These are phyloP conservation scores for Seira musarum DNA, from an alignment of 2,888 invertebrate species.

Conservation along the genomic window DNA sequence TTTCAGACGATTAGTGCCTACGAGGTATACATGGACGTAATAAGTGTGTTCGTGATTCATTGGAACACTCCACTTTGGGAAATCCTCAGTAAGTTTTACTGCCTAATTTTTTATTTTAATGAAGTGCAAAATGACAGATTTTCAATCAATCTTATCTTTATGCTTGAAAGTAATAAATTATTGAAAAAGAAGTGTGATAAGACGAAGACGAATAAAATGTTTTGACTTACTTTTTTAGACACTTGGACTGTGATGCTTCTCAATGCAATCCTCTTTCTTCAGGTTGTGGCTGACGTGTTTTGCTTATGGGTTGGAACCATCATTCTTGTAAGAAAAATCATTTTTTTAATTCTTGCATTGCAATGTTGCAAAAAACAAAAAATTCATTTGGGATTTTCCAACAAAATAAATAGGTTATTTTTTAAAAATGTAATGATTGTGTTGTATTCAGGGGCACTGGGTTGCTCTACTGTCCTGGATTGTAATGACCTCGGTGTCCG, in stretches of 20 bases:
- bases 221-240: too few species aligned
- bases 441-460: slow-evolving; percentile 55
- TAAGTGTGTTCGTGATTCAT: slow-evolving; percentile 62
- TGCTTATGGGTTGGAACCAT: slow-evolving; percentile 63
- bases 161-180: background rate
- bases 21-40: slow-evolving; percentile 65
- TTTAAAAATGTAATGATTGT: too few species aligned
- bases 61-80: slow-evolving; percentile 56
- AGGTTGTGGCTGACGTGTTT: slow-evolving; percentile 58
- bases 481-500: slow-evolving; percentile 51
- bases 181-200: background rate
- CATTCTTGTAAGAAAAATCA: slow-evolving; percentile 40
- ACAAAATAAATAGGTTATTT: background rate
- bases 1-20: slow-evolving; percentile 60
- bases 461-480: slow-evolving; percentile 58
- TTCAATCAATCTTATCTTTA: slow-evolving; percentile 2
- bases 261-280: slow-evolving; percentile 60
- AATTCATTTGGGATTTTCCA: too few species aligned
- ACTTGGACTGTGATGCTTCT: slow-evolving; percentile 61
- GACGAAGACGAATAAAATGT: background rate
- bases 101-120: slow-evolving; percentile 6
- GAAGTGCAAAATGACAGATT: slow-evolving; percentile 3
- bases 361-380: too few species aligned
- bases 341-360: background rate
- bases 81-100: slow-evolving; percentile 35